Evolutionary conservation across 2,888 invertebrate species (phyloP), one percentile per base, ranked within the genome.

Genomic region (Erebia ligea): DNA sequence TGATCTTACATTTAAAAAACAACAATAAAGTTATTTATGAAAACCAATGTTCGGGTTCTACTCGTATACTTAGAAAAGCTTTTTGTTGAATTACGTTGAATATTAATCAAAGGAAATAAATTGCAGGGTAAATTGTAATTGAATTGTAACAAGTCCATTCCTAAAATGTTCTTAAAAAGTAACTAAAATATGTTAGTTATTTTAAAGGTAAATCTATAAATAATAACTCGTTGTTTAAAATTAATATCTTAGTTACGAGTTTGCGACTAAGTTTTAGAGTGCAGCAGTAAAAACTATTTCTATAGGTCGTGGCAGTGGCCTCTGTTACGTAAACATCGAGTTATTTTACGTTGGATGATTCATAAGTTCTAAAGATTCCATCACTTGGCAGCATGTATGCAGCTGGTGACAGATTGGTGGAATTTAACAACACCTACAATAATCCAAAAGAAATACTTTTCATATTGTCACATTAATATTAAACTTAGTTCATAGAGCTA

Each of bases 321-420:
- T 67, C 50, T 61, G 17, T 67, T 67, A 67, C 67, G 50, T 67
- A 67, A 67, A 67, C 21, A 58, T 67, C 67, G 52, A 67, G 67
- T 40, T 67, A 67, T 67, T 67, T 67, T 67, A 61, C 52, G 67
- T 52, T 5, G 40, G 67, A 52, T 67, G 67, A 67, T 67, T 67
- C 67, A 67, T 61, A 67, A 40, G 40, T 61, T 50, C 52, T 57
- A 67, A 67, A 25, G 59, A 67, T 67, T 67, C 67, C 67, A 61
- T 67, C 67, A 52, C 67, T 67, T 52, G 52, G 50, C 67, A 57
- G 50, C 17, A 52, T 40, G 9, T 67, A 15, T 67, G 59, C 59
- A 52, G 50, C 40, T 61, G 67, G 52, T 67, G 59, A 61, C 48
- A 42, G 40, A 21, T 67, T 59, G 42, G 21, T 66, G 21, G 17